Base-by-base conservation (phyloP, 2,113 vertebrate genomes). In the Cyprinus carpio region DNA sequence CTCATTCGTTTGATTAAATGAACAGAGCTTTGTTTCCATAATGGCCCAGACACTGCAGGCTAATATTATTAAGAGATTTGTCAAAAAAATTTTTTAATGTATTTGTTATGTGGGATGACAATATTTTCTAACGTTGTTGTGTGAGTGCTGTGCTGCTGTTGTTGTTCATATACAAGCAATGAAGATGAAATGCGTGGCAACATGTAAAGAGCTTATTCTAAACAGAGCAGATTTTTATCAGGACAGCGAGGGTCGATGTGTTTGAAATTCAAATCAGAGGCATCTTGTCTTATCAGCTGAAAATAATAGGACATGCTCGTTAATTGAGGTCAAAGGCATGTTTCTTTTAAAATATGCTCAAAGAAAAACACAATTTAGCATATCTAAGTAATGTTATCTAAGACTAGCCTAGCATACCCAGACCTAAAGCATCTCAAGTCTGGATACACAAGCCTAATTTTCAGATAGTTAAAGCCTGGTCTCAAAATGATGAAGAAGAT, bases 231-330 rank as follows among this genome's bases (percentile, higher is more conserved):
- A 11, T 54, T 29, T 43, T 20, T 54, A 23, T 71, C 67, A 37
- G 7, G 29, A 37, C 18, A 34, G 29, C 18, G 9, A 69, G 31
- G 20, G 65, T 34, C 16, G 0, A 64, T 18, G 29, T 69, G 7
- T 71, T 71, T 71, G 31, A 37, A 37, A 71, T 71, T 18, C 67
- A 71, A 71, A 71, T 71, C 18, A 34, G 29, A 20, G 65, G 65
- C 16, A 71, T 71, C 31, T 71, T 10, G 67, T 37, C 31, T 37
- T 69, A 37, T 69, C 65, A 23, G 6, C 29, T 69, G 65, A 16
- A 69, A 31, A 69, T 69, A 69, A 20, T 23, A 8, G 16, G 31
- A 37, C 8, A 37, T 69, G 31, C 16, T 37, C 31, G 16, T 34
- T 34, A 37, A 37, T 11, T 69, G 31, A 31, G 9, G 65, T 37